Base-by-base conservation (phyloP, 2,888 invertebrate genomes). In the Gymnoscelis rufifasciata region DNA sequence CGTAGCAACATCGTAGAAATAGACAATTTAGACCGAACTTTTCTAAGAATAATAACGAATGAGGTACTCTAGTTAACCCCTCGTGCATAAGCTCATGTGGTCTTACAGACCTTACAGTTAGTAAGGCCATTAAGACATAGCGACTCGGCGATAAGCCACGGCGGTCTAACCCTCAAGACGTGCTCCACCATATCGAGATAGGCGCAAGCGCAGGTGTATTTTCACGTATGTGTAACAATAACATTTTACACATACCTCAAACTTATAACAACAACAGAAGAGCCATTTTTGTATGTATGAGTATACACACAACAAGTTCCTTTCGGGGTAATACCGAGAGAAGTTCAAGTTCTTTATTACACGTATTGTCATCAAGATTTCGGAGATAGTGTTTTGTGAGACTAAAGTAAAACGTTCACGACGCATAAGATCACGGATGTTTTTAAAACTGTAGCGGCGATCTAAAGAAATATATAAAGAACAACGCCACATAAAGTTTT, bases 131-230 rank as follows among this genome's bases (percentile, higher is more conserved):
- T 84, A 84, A 77, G 74, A 72, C 71, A 61, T 70, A 68, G 69
- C 60, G 68, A 66, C 69, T 67, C 60, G 44, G 56, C 71, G 82
- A 83, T 79, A 81, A 78, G 68, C 56, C 69, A 56, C 61, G 64
- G 69, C 69, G 75, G 75, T 72, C 68, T 65, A 69, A 69, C 63
- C 56, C 54, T 52, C 54, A 54, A 72, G 77, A 83, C 84, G 83
- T 84, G 83, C 80, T 81, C 69, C 76, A 76, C 78, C 64, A 71
- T 72, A 83, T 83, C 83, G 74, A 68, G 83, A 83, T 81, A 79
- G 65, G 64, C 62, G 60, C 65, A 57, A 64, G 67, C 68, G 64
- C 76, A 76, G 78, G 78, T 81, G 79, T 74, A 71, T 68, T 73
- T 75, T 72, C 78, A 80, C 73, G 67, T 74, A 71, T 72, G 69